Percentiles rank a stretch among this genome's conserved stretches.
Evolutionary conservation across 2,113 vertebrate species (phyloP).

Genomic region (Cyanoliseus patagonus): DNA sequence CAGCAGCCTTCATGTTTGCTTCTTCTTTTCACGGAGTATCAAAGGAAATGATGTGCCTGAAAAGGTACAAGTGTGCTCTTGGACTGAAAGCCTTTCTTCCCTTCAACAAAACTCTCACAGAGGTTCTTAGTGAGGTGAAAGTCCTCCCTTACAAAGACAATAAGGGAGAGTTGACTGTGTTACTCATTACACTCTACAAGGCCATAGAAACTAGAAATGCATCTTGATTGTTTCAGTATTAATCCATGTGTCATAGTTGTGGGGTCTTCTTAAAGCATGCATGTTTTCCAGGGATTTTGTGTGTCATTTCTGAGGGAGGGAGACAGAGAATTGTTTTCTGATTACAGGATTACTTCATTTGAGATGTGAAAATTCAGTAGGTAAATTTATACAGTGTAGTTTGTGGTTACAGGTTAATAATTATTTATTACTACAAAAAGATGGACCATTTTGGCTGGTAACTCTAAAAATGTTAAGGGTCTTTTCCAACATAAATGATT

Average conservation of each 20-base stretch:
- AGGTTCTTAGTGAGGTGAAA: neutral
- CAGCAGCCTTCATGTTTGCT: neutral
- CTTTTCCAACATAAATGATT: neutral
- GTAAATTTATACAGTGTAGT: neutral
- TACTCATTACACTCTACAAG: neutral
- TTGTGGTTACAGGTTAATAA: neutral
- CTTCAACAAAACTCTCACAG: neutral
- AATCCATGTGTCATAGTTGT: neutral
- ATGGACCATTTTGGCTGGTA: neutral
- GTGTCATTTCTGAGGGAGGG: neutral
- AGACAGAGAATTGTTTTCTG: neutral
- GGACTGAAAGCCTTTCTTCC: neutral
- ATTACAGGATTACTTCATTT: neutral
- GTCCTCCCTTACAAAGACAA: neutral
- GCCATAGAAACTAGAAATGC: neutral
- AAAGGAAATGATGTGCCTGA: neutral
- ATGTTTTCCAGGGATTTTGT: neutral
- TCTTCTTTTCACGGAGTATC: neutral
- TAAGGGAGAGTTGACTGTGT: neutral
- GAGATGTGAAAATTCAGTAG: neutral
- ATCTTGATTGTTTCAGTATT: neutral
- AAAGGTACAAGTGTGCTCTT: neutral
- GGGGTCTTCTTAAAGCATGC: neutral
- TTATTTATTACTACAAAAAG: neutral
- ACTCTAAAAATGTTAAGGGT: neutral